A percentile compares a stretch with the other conserved stretches of the same genome.
These are phyloP conservation scores for Heliconius aoede DNA, from an alignment of 2,888 invertebrate species.

Conservation along the genomic window DNA sequence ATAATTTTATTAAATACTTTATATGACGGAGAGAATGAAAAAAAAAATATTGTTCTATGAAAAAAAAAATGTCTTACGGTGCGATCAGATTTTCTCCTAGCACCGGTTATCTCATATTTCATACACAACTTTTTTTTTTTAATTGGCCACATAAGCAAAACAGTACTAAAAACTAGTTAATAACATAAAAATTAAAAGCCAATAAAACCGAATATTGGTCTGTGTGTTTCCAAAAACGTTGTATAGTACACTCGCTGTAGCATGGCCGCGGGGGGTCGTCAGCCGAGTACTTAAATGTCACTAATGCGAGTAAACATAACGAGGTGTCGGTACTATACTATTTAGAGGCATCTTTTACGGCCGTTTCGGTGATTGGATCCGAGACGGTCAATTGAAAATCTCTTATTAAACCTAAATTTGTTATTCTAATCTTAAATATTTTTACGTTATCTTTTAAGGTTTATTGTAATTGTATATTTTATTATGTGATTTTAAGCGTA, in stretches of 20 bases:
- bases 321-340: slow-evolving; percentile 30
- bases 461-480: slow-evolving; percentile 19
- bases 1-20: too few relatives aligned
- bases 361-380: slow-evolving; percentile 20
- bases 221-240: slow-evolving; percentile 19
- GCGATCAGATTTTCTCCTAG: too few relatives aligned
- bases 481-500: slow-evolving; percentile 5
- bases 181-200: neutral
- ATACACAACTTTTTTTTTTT: too few relatives aligned
- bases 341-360: slow-evolving; percentile 24
- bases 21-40: too few relatives aligned
- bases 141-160: too few relatives aligned
- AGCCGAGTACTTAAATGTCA: slow-evolving; percentile 40
- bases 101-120: too few relatives aligned
- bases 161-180: neutral
- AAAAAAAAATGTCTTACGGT: too few relatives aligned
- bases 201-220: neutral
- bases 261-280: slow-evolving; percentile 55
- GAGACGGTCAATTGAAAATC: slow-evolving; percentile 28
- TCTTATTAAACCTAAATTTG: slow-evolving; percentile 15
- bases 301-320: slow-evolving; percentile 39
- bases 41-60: too few relatives aligned
- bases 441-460: neutral
- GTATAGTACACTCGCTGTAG: slow-evolving; percentile 48
- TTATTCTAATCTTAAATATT: slow-evolving; percentile 3